Evolutionary conservation across 2,888 invertebrate genomes (phyloP), one percentile per base, ranked within the genome.

Genomic region (Diaprepes abbreviatus): DNA sequence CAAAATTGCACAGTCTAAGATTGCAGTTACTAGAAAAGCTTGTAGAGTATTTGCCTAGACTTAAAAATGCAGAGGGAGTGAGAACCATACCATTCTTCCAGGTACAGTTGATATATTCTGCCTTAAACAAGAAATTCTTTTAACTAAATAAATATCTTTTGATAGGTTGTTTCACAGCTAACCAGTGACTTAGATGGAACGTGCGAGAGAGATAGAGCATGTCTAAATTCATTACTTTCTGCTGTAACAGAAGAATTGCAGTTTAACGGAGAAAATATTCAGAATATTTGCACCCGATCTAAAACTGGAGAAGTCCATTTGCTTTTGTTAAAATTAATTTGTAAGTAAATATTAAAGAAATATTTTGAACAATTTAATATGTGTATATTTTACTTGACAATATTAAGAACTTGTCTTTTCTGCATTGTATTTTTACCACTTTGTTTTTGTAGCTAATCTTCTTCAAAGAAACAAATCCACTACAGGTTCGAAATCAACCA

Each of bases 41-140:
- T 43, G 88, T 95, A 54, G 91, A 92, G 68, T 91, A 94, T 74
- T 86, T 97, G 75, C 92, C 93, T 0, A 89, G 90, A 54, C 85
- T 97, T 62, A 88, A 92, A 74, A 87, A 89, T 50, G 89, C 94
- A 72, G 93, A 93, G 17, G 97, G 97, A 1, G 90, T 94, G 5
- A 88, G 94, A 70, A 92, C 94, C 16, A 94, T 97, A 80, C 97
- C 97, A 0, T 94, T 95, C 79, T 91, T 97, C 83, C 97, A 97
- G 73, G 77, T 77, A 69, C n/a, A n/a, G n/a, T n/a, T n/a, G n/a
- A n/a, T n/a, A n/a, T n/a, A n/a, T n/a, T n/a, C n/a, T n/a, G n/a
- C n/a, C n/a, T n/a, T n/a, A n/a, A n/a, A n/a, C n/a, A n/a, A n/a
- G n/a, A n/a, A n/a, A n/a, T n/a, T n/a, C n/a, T 36, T 12, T 12